Conservation (phyloP, 2,888 invertebrate genomes). For the Trichogramma evanescens region DNA sequence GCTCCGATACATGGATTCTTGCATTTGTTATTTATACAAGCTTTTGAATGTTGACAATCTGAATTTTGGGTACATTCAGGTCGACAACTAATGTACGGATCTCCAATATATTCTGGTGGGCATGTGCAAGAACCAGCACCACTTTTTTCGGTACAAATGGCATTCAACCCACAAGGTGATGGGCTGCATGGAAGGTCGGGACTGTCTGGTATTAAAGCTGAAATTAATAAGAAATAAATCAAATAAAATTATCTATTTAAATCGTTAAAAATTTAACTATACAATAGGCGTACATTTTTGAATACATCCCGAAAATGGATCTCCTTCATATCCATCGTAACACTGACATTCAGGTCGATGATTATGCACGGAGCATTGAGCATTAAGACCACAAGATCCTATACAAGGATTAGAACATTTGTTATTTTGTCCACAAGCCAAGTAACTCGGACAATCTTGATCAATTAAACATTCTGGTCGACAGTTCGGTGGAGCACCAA, state of each 20-base stretch:
- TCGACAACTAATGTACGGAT: conserved; percentile 78
- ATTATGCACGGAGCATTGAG: conserved; percentile 66
- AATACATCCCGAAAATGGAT: conserved; percentile 71
- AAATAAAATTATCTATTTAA: neutral
- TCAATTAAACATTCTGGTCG: conserved; percentile 72
- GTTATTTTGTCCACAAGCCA: conserved; percentile 62
- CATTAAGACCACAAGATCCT: conserved; percentile 70
- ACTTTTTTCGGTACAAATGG: conserved; percentile 73
- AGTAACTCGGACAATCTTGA: conserved; percentile 68
- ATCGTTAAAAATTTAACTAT: neutral
- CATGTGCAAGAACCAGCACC: conserved; percentile 78
- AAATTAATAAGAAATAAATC: neutral
- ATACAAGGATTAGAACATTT: conserved; percentile 71
- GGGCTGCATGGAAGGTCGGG: conserved; percentile 63
- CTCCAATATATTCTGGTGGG: conserved; percentile 74
- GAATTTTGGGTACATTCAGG: conserved; percentile 85
- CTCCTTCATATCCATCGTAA: conserved; percentile 66
- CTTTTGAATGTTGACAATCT: conserved; percentile 69
- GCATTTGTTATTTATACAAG: conserved; percentile 79
- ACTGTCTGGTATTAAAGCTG: conserved; percentile 21
- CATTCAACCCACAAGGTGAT: conserved; percentile 81
- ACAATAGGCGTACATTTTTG: conserved; percentile 35
- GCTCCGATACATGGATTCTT: conserved; percentile 75
- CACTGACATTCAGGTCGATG: conserved; percentile 73
- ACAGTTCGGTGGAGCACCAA: conserved; percentile 73